These are phyloP conservation scores for Auanema sp. DNA, from an alignment of 2,888 invertebrate species.

Conservation along the genomic window DNA sequence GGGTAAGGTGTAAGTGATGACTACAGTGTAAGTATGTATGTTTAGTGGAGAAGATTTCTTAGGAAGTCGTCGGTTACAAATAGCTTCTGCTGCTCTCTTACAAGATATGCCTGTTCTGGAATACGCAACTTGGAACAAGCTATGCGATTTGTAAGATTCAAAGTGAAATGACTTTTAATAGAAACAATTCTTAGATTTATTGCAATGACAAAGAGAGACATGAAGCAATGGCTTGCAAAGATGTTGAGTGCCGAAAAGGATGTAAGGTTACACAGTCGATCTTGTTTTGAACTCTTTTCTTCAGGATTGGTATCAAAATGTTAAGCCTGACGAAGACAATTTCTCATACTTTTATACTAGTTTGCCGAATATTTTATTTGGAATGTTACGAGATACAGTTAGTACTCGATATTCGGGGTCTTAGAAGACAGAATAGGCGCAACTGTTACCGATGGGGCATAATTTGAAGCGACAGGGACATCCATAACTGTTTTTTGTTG, in stretches of 20 bases:
- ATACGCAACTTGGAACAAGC: conserved; percentile 75
- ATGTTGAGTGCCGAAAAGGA: conserved; percentile 85
- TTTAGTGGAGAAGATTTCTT: conserved; percentile 79
- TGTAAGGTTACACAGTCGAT: conserved; percentile 52
- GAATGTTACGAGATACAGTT: conserved; percentile 97
- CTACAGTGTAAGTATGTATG: conserved; percentile 10
- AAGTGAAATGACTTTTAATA: background rate
- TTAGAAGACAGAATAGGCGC: conserved; percentile 3
- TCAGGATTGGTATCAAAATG: conserved; percentile 81
- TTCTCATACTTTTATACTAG: conserved; percentile 85
- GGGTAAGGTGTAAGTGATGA: conserved; percentile 22
- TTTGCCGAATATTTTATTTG: conserved; percentile 92
- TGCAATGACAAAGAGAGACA: conserved; percentile 53
- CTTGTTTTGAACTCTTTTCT: conserved; percentile 17
- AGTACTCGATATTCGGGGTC: conserved; percentile 26
- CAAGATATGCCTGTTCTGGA: conserved; percentile 76
- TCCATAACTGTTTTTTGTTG: background rate
- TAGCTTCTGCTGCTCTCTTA: conserved; percentile 72
- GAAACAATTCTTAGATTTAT: conserved; percentile 48
- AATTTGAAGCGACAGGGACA: conserved; percentile 6
- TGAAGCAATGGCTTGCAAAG: conserved; percentile 91
- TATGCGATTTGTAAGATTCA: conserved; percentile 71
- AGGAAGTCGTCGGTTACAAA: conserved; percentile 79
- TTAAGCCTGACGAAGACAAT: conserved; percentile 77
- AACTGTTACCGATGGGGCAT: background rate